A percentile compares a stretch with the other conserved stretches of the same genome.
phyloP scores from a whole-genome alignment of 2,797 vertebrate genomes.

The Pangasius larnaudii region DNA sequence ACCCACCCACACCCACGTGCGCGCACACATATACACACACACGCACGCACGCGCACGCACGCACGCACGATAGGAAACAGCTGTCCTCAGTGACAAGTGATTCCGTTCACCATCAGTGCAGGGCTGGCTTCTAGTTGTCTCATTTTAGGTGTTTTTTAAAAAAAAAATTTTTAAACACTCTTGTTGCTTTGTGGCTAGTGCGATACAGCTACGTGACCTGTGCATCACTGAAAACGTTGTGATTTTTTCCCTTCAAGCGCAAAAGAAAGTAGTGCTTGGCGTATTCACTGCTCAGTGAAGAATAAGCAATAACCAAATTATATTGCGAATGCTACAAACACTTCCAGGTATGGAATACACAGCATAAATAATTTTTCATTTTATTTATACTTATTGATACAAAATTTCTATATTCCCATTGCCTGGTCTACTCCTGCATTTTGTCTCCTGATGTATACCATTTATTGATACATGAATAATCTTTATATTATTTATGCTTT shows the following conservation, averaged over 20 bases:
- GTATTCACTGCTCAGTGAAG: background rate
- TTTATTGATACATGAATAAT: background rate
- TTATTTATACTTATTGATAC: background rate
- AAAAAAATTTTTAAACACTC: too few relatives aligned
- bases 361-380: background rate
- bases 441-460: background rate
- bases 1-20: background rate
- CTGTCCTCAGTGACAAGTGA: background rate
- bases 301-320: background rate
- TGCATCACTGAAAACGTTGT: background rate
- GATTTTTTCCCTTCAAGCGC: background rate
- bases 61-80: background rate
- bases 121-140: background rate
- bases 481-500: background rate
- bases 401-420: background rate
- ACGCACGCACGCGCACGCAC: background rate
- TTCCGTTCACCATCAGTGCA: background rate
- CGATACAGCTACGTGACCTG: background rate
- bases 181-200: background rate
- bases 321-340: background rate
- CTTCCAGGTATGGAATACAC: background rate
- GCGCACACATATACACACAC: background rate
- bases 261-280: background rate
- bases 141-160: background rate
- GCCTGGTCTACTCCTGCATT: background rate